phyloP scores from a whole-genome alignment of 2,888 invertebrate species.

The Hydrotaea diabolus region DNA sequence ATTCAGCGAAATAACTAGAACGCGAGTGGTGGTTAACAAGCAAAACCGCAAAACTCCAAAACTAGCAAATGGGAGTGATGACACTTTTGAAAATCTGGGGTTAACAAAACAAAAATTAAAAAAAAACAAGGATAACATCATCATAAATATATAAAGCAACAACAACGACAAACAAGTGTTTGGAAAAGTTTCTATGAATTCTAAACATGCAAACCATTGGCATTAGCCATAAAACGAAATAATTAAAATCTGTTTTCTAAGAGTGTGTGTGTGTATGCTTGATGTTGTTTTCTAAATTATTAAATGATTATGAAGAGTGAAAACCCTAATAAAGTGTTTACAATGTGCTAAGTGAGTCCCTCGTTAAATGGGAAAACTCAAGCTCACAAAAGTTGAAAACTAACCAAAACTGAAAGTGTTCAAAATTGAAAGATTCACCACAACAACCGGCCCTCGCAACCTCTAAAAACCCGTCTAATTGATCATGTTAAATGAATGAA shows the following conservation, averaged over 20 bases:
- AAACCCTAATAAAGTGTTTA: not conserved
- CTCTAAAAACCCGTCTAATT: not conserved
- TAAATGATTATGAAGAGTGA: not conserved
- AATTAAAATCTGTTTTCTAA: not conserved
- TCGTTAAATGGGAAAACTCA: no score
- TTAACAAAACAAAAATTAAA: not conserved
- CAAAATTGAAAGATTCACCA: not conserved
- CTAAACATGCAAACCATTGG: conserved; percentile 34
- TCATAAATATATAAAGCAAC: not conserved
- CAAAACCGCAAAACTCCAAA: not conserved
- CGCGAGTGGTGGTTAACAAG: not conserved
- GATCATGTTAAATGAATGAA: not conserved
- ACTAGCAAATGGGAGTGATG: not conserved
- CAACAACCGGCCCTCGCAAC: no score
- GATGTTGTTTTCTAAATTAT: not conserved
- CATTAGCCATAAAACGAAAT: not conserved
- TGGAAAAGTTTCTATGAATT: conserved; percentile 1
- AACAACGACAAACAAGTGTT: not conserved
- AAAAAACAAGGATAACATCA: conserved; percentile 41
- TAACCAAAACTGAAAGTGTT: conserved; percentile 20
- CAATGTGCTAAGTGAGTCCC: no score
- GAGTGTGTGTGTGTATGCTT: no score
- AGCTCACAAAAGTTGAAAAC: not conserved
- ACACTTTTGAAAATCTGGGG: not conserved
- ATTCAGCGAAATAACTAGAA: not conserved